Conservation (phyloP, 2,888 invertebrate species). For the Lasioglossum villosulum region DNA sequence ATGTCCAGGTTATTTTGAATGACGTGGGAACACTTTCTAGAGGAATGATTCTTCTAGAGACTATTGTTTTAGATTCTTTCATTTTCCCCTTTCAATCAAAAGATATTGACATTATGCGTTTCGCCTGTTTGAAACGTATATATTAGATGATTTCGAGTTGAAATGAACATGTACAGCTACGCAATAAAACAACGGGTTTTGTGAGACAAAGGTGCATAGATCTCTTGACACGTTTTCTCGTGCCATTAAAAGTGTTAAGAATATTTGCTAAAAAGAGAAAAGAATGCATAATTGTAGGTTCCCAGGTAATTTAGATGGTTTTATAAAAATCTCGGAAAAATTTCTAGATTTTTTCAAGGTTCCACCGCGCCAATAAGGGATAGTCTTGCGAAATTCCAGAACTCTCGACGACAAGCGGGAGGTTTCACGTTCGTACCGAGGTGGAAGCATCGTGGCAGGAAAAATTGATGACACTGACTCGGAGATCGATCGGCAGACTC, state of each 20-base stretch:
- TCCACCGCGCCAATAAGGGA: background rate
- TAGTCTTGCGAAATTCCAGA: background rate
- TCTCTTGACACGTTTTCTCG: background rate
- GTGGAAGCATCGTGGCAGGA: background rate
- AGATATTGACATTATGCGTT: background rate
- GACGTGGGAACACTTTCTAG: background rate
- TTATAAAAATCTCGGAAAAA: background rate
- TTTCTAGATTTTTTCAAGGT: background rate
- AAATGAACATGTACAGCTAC: background rate
- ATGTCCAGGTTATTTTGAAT: background rate
- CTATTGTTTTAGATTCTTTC: background rate
- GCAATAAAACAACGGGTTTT: background rate
- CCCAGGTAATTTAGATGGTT: background rate
- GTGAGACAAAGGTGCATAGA: background rate
- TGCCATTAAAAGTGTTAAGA: background rate
- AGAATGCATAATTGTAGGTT: background rate
- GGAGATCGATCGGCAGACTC: conserved; percentile 14
- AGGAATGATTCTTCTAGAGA: background rate
- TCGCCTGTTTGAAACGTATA: background rate
- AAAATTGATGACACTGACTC: conserved; percentile 10
- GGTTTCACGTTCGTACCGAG: background rate
- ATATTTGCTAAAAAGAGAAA: background rate
- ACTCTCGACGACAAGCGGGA: background rate
- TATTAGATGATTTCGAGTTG: background rate
- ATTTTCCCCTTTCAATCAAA: background rate